Percentiles rank a stretch among this genome's conserved stretches.
phyloP scores from a whole-genome alignment of 2,888 invertebrate genomes.

The Platerodrilus igneus region DNA sequence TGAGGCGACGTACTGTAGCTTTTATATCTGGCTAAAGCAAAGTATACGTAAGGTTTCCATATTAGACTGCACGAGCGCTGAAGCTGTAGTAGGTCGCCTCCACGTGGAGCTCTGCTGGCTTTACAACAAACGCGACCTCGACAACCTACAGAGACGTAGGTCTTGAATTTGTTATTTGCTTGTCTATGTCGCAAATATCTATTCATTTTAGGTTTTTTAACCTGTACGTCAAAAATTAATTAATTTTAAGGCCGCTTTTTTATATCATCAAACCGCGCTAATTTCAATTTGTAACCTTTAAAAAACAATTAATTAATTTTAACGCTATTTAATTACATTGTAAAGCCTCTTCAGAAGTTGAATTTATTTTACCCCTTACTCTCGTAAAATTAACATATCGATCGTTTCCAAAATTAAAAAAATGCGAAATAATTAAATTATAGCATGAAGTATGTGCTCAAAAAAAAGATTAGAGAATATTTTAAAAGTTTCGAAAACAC shows the following conservation, averaged over 20 bases:
- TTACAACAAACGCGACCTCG: constrained; percentile 60
- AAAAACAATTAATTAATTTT: constrained; percentile 1
- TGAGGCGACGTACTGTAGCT: constrained; percentile 56
- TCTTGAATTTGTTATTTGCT: too few species aligned
- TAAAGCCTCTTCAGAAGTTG: too few species aligned
- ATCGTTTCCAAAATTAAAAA: too few species aligned
- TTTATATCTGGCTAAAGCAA: constrained; percentile 33
- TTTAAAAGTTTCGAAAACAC: too few species aligned
- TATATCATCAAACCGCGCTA: background rate
- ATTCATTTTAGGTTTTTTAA: background rate
- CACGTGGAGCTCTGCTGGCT: constrained; percentile 48
- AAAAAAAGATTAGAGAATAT: too few species aligned
- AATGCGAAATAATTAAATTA: too few species aligned
- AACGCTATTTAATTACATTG: constrained; percentile 3
- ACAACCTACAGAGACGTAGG: constrained; percentile 58
- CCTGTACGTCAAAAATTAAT: background rate
- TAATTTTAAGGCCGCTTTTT: background rate
- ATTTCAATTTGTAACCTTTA: background rate
- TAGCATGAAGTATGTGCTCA: too few species aligned
- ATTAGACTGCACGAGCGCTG: constrained; percentile 53
- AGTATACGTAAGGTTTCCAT: constrained; percentile 43
- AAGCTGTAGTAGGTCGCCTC: constrained; percentile 48
- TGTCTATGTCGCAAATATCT: too few species aligned
- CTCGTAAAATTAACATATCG: background rate
- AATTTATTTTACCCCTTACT: constrained; percentile 2